Evolutionary conservation across 2,113 vertebrate species (phyloP).

Genomic region (Poicephalus gulielmi): DNA sequence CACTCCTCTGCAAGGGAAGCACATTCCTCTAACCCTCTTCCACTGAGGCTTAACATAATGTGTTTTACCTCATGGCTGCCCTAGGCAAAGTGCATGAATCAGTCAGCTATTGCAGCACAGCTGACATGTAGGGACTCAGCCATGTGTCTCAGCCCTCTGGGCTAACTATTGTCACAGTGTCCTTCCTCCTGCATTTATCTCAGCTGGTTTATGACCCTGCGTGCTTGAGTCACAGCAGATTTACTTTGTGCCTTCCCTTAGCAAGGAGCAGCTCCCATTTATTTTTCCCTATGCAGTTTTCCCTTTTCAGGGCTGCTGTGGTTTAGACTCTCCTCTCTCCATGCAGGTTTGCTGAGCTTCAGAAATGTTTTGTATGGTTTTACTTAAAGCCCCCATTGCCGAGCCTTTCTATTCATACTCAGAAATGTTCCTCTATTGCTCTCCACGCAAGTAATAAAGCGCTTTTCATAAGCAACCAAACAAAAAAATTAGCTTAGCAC

Average conservation of each 20-base stretch:
- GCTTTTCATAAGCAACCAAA: not conserved
- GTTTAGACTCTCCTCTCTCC: not conserved
- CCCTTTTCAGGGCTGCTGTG: not conserved
- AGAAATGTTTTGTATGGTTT: not conserved
- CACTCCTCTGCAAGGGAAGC: not conserved
- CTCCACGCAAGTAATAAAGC: not conserved
- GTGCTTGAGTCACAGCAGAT: not conserved
- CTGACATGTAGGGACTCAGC: constrained; percentile 37
- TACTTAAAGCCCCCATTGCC: not conserved
- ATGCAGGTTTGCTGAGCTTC: not conserved
- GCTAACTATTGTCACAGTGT: constrained; percentile 34
- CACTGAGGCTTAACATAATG: not conserved
- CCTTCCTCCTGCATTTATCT: constrained; percentile 40
- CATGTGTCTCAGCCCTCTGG: constrained; percentile 34
- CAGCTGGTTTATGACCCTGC: not conserved
- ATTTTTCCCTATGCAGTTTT: not conserved
- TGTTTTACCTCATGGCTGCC: constrained; percentile 10
- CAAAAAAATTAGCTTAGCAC: not conserved
- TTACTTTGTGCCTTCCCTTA: not conserved
- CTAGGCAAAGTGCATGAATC: not conserved
- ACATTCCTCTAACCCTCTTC: not conserved
- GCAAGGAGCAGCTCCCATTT: not conserved
- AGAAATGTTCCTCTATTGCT: not conserved
- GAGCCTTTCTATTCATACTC: not conserved
- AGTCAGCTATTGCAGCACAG: constrained; percentile 37